A percentile compares a stretch with the other conserved stretches of the same genome.
phyloP scores from a whole-genome alignment of 1,140 invertebrate genomes.

The Phymorhynchus buccinoides region DNA sequence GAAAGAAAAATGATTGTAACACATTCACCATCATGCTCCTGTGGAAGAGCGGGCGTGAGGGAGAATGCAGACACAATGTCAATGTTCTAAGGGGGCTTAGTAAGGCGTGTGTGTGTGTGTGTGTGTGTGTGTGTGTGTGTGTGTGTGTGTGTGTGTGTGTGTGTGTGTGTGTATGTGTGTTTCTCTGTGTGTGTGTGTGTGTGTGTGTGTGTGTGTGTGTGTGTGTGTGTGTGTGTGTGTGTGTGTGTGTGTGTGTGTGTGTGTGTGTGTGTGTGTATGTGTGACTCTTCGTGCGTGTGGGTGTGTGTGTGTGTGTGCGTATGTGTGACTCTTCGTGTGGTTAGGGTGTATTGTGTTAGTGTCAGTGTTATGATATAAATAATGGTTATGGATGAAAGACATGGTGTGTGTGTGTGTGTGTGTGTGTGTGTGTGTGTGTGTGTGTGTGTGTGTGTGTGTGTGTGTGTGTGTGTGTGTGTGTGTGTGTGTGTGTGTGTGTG shows the following conservation, averaged over 20 bases:
- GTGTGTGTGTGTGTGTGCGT: conserved; percentile 4
- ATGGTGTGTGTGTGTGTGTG: too few relatives aligned
- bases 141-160: conserved; percentile 20
- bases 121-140: conserved; percentile 29
- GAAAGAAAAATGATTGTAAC: too few relatives aligned
- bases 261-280: conserved; percentile 1
- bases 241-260: conserved; percentile 26
- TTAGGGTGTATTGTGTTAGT: too few relatives aligned
- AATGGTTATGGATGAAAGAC: too few relatives aligned
- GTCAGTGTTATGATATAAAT: too few relatives aligned
- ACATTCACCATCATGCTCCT: too few relatives aligned
- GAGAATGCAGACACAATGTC: not conserved
- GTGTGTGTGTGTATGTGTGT: conserved; percentile 18
- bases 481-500: too few relatives aligned
- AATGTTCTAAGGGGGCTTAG: not conserved
- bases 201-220: conserved; percentile 24
- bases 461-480: too few relatives aligned
- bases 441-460: too few relatives aligned
- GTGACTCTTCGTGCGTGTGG: conserved; percentile 6
- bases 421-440: too few relatives aligned
- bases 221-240: conserved; percentile 18
- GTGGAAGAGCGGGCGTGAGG: too few relatives aligned
- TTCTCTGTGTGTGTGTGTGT: not conserved
- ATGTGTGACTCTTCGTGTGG: not conserved
- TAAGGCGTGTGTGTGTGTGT: too few relatives aligned